Evolutionary conservation across 2,888 invertebrate genomes (phyloP), one percentile per base, ranked within the genome.

Genomic region (Graphium colonna): DNA sequence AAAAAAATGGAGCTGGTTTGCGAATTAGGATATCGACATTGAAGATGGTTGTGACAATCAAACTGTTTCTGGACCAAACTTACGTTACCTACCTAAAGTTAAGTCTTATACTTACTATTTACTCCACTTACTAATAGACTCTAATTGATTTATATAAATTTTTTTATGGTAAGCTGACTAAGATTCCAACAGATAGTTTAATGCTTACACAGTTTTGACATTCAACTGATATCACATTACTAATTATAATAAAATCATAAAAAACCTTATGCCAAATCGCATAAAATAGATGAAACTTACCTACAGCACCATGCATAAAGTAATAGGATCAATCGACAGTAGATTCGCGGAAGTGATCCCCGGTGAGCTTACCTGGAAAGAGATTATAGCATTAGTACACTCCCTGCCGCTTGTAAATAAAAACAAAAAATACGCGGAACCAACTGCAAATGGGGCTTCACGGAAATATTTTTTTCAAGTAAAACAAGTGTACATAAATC

Each of bases 331-430:
- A 17, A 15, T 15, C 36, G 1, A 17, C 12, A 33, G 44, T 39
- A 33, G 26, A 55, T 69, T 71, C 72, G 65, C 54, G 64, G 73
- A 73, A 73, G 59, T 47, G 55, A 48, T 51, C 60, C 58, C 50
- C 54, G 58, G 58, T 61, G 57, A 56, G 64, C 71, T 79, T 81
- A 81, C 81, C 81, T 81, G 73, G 61, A 81, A 81, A 62, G 50
- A 49, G 64, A 59, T 44, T 60, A 60, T 60, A 66, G 44, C 28
- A 36, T 59, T 52, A 57, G 52, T 54, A 48, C 26, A 48, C 36
- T 17, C 12, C 42, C 36, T 45, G n/a, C 9, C 10, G 9, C 33
- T 33, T 10, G 33, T 33, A n/a, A 33, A n/a, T n/a, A n/a, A 33
- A 10, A n/a, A 10, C 33, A n/a, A 9, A 21, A 31, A 17, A 39